These are phyloP conservation scores for Hippoglossus hippoglossus DNA, from an alignment of 2,797 vertebrate genomes.

Conservation along the genomic window DNA sequence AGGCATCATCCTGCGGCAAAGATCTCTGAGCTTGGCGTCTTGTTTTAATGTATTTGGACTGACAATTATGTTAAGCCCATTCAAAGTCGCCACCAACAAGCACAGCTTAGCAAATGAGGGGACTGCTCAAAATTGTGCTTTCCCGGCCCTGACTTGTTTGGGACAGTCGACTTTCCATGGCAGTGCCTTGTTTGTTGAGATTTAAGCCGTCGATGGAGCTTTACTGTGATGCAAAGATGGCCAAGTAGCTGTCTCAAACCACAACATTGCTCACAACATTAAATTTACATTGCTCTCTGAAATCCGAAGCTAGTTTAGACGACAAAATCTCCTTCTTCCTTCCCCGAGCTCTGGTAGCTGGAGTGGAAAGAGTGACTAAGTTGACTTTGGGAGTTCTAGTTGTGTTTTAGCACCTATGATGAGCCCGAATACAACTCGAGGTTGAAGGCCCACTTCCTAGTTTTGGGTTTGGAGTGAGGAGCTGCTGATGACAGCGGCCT, in stretches of 20 bases:
- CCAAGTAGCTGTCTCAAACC: slow-evolving; percentile 32
- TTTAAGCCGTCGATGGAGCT: slow-evolving; percentile 40
- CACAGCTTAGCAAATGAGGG: slow-evolving; percentile 15
- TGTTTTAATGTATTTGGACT: neutral
- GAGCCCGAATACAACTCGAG: slow-evolving; percentile 26
- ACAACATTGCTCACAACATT: too few species aligned
- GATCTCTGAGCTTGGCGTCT: neutral
- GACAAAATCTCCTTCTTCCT: neutral
- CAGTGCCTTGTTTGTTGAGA: slow-evolving; percentile 17
- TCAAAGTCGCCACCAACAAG: slow-evolving; percentile 7
- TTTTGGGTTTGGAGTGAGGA: slow-evolving; percentile 39
- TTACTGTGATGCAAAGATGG: slow-evolving; percentile 51
- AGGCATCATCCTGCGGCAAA: too few species aligned
- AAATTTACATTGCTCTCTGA: too few species aligned
- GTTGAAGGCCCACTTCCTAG: slow-evolving; percentile 32
- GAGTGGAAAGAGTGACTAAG: slow-evolving; percentile 7
- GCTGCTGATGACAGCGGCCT: slow-evolving; percentile 57
- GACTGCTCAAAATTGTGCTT: too few species aligned
- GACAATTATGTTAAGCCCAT: neutral
- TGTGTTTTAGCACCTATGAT: slow-evolving; percentile 12
- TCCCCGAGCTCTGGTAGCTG: neutral
- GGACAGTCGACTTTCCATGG: slow-evolving; percentile 17
- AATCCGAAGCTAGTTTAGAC: too few species aligned
- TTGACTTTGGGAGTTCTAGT: slow-evolving; percentile 12
- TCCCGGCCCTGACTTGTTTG: too few species aligned